Base-by-base conservation (phyloP, 2,888 invertebrate genomes). In the Aphrophora alni region DNA sequence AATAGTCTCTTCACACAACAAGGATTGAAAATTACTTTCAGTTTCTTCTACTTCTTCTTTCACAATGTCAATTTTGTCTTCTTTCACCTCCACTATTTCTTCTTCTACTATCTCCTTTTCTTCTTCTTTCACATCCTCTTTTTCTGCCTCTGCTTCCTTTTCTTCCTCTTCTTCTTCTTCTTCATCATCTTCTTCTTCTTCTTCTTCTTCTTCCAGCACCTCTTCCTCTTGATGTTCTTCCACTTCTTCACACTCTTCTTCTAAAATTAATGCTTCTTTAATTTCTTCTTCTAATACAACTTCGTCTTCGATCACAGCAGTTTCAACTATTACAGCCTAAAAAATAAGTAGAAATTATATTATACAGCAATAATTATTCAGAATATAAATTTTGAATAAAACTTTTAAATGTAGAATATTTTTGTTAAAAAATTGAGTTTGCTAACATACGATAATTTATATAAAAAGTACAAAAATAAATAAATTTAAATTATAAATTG, bases 1-100 rank as follows among this genome's bases (percentile, higher is more conserved):
- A 87, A 97, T 96, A 28, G 95, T 96, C 89, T 97, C 97, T 87
- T 96, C 95, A 88, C 97, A 97, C 14, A 96, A 89, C 84, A 96
- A 89, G 78, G 95, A 84, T 83, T 82, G 78, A 78, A 82, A 74
- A 70, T 79, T 78, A n/a, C 77, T 78, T 38, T 82, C 81, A 8
- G 79, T 72, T 75, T 82, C 82, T 69, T 82, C 82, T 21, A 38
- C 75, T 70, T 81, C 81, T 12, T 24, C 51, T 1, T 73, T 70
- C 21, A 77, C 78, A 24, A 77, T 78, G 75, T 80, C 80, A 38
- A 70, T 27, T 25, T 77, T 77, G 12, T 68, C 77, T 75, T 74
- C 73, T 78, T 82, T 75, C 51, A 77, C 74, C n/a, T 81, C 81
- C 1, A 44, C 38, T 33, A 70, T 27, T 95, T 96, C 89, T 97